These are phyloP conservation scores for Drosophila subobscura DNA, from an alignment of 1,140 invertebrate genomes.

Conservation along the genomic window DNA sequence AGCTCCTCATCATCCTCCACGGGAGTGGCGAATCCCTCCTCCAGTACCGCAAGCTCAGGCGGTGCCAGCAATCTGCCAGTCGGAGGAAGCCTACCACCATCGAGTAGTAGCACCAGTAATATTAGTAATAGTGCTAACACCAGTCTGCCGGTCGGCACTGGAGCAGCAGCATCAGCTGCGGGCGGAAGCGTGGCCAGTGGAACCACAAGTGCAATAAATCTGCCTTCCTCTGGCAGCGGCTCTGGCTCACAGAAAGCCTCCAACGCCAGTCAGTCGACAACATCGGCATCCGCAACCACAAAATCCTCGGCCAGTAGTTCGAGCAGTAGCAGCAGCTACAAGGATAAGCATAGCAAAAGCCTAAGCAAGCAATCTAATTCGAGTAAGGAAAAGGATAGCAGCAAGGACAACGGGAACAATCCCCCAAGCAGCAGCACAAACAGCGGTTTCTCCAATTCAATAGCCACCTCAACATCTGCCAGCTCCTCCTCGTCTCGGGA, in stretches of 20 bases:
- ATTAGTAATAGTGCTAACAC: slow-evolving; percentile 22
- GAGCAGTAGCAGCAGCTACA: slow-evolving; percentile 58
- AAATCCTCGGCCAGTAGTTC: slow-evolving; percentile 47
- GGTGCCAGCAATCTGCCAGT: slow-evolving; percentile 19
- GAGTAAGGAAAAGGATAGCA: slow-evolving; percentile 80
- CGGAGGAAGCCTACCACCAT: slow-evolving; percentile 35
- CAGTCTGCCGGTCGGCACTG: slow-evolving; percentile 18
- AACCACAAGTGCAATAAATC: not conserved
- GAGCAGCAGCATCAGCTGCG: slow-evolving; percentile 10
- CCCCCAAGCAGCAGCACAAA: slow-evolving; percentile 54
- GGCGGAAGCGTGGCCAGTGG: slow-evolving; percentile 8
- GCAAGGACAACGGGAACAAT: slow-evolving; percentile 50
- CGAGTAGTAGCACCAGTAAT: slow-evolving; percentile 24
- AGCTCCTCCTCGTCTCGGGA: slow-evolving; percentile 73
- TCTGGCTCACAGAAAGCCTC: slow-evolving; percentile 7
- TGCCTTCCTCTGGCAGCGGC: slow-evolving; percentile 5
- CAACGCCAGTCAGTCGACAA: slow-evolving; percentile 1
- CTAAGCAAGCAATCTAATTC: slow-evolving; percentile 63
- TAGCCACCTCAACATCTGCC: slow-evolving; percentile 59
- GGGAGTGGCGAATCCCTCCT: slow-evolving; percentile 31
- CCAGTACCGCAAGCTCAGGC: slow-evolving; percentile 34
- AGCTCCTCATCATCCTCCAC: slow-evolving; percentile 43
- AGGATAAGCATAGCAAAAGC: slow-evolving; percentile 81
- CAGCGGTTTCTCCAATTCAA: slow-evolving; percentile 68
- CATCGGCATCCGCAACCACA: slow-evolving; percentile 6